Evolutionary conservation across 2,888 invertebrate species (phyloP), one percentile per base, ranked within the genome.

Genomic region (Nysson spinosus): DNA sequence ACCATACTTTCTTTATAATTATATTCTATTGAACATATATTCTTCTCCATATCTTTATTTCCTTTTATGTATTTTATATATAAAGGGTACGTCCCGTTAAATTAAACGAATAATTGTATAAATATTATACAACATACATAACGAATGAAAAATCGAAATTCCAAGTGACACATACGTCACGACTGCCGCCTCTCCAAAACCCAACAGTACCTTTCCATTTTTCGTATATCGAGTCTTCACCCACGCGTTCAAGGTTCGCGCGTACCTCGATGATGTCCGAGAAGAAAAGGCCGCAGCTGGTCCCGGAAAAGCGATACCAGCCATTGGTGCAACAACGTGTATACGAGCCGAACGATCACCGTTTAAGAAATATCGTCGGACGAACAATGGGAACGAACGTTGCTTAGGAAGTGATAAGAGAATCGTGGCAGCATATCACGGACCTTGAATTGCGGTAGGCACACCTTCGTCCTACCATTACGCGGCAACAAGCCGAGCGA

Each of bases 361-460:
- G 37, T 30, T 35, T 51, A 58, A 76, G 73, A 75, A 75, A 76
- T 73, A 76, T 73, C 57, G 47, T 34, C 58, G 47, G 22, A 43
- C 57, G 66, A 71, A 75, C 75, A 75, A 75, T 76, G 47, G 75
- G 32, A 68, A 50, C 40, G 56, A 58, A 46, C 70, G 70, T 61
- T 76, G 60, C 68, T 63, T 67, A 67, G 62, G 61, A 68, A 66
- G 58, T 73, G 76, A 75, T 75, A 75, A 75, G 63, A 76, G 75
- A 76, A 75, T 71, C 68, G 49, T 55, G 52, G 57, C 62, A 64
- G 63, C 76, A 58, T 76, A 75, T 75, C 73, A 66, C 76, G 76
- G 65, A 73, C 58, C 71, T 73, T 75, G 75, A 75, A 75, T 75
- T 61, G 76, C 42, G 49, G n/a, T 30, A 28, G 69, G 60, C 71